Base-by-base conservation (phyloP, 1,140 invertebrate genomes). In the Heliconius himera region DNA sequence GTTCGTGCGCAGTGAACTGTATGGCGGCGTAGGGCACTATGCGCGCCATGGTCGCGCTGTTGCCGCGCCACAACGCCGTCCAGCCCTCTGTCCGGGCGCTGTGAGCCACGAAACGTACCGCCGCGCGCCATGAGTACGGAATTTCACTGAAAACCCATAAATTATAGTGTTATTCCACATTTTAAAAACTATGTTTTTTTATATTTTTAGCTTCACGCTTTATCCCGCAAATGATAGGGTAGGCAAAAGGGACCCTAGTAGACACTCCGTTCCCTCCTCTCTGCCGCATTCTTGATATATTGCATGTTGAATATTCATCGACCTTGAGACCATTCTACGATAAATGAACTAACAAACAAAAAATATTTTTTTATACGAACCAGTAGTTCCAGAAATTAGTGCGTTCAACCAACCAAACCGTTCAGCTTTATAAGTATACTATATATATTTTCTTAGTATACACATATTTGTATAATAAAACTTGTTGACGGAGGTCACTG, bases 1-100 rank as follows among this genome's bases (percentile, higher is more conserved):
- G 98, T 95, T 99, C 99, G 94, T 99, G 98, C 33, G 99, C 96
- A 0, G 98, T 97, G 91, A 99, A 99, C 94, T 99, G 99, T 79
- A 99, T 98, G 18, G 99, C 98, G 72, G 99, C 98, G 94, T 99
- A 99, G 2, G 99, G 99, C 56, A 99, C 95, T 82, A 99, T 99
- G 71, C 99, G 95, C 1, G 98, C 98, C 98, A 99, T 99, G 0
- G 99, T 99, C 1, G 99, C 99, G 81, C 98, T 98, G 95, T 99
- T 99, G 16, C 99, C 99, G 66, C 99, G 95, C 98, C 99, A 99
- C 80, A 99, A 94, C 79, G 97, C 97, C 9, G 97, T 82, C 29
- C 98, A 91, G 4, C 99, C 98, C 88, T 99, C 97, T 26, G 95
- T 95, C 83, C 94, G 94, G 78, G 97, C 96, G 29, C 96, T 96